Evolutionary conservation across 2,888 invertebrate genomes (phyloP), one percentile per base, ranked within the genome.

Genomic region (Pediacus dermestoides): DNA sequence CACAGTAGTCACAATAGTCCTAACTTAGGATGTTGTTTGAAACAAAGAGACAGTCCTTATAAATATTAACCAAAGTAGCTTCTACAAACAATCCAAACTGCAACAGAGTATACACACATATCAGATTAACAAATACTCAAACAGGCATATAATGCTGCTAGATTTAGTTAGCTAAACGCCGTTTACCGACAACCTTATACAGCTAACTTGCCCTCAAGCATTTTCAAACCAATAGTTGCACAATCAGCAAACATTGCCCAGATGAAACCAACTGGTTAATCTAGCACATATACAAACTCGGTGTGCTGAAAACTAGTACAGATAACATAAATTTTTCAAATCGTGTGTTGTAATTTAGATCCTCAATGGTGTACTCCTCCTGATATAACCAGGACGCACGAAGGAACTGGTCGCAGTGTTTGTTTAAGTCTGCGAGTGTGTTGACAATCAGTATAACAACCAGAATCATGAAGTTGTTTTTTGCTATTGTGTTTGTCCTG

Each of bases 351-450:
- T 51, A 43, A 53, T 56, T 48, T 46, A 25, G 23, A 54, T 53
- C 57, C 49, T 52, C 45, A 38, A 39, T 40, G 42, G 37, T 40
- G 55, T n/a, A 52, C 48, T 52, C 53, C 52, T 55, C 49, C 45
- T 52, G 58, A 63, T 64, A 64, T 56, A 63, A 63, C 59, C 60
- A 49, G 60, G 53, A 58, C 55, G 52, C 41, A 37, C 38, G 37
- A 37, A 38, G 39, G 39, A 39, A 34, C 39, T 16, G 37, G 38
- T 48, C 49, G 46, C 59, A 62, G 62, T 62, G 42, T 49, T 43
- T 50, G 14, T 16, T 28, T 13, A 38, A 16, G 39, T 41, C 44
- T 43, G 42, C 31, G 35, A 30, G 50, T 41, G 49, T 47, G 30
- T 34, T 34, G 22, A 18, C 21, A 28, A 28, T 13, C 28, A 13